Conservation (phyloP, 2,113 vertebrate species). For the Falcunculus frontatus region DNA sequence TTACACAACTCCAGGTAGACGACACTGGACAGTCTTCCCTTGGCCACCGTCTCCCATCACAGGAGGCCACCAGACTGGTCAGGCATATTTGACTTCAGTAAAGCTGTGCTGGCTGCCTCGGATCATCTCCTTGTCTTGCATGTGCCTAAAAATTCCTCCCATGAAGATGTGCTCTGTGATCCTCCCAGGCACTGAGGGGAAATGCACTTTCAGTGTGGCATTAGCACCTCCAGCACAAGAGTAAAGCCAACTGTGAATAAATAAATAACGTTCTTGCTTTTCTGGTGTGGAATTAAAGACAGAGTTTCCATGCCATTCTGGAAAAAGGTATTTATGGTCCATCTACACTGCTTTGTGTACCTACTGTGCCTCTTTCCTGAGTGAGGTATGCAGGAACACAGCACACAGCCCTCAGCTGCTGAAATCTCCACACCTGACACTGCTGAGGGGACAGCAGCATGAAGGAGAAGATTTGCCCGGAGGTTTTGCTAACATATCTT, state of each 20-base stretch:
- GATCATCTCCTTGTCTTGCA: neutral
- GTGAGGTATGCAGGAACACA: neutral
- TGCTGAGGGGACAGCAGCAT: neutral
- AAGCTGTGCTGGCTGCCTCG: neutral
- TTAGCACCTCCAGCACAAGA: neutral
- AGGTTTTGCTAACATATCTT: neutral
- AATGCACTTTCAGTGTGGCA: neutral
- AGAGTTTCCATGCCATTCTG: neutral
- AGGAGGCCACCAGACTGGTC: neutral
- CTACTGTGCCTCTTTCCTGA: neutral
- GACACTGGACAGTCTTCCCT: neutral
- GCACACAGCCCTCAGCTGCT: neutral
- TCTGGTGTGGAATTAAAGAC: neutral
- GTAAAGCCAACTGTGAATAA: neutral
- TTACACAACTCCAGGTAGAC: fast-evolving
- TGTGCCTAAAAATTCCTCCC: neutral
- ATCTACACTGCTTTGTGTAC: neutral
- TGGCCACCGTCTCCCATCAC: fast-evolving
- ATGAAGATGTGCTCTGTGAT: neutral
- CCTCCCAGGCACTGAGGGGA: neutral
- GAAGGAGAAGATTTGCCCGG: neutral
- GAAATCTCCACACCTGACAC: neutral
- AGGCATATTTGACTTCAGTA: neutral
- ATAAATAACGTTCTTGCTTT: neutral
- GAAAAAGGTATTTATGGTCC: neutral